Conservation (phyloP, 23 tunicate species). For the Pegea sp. region DNA sequence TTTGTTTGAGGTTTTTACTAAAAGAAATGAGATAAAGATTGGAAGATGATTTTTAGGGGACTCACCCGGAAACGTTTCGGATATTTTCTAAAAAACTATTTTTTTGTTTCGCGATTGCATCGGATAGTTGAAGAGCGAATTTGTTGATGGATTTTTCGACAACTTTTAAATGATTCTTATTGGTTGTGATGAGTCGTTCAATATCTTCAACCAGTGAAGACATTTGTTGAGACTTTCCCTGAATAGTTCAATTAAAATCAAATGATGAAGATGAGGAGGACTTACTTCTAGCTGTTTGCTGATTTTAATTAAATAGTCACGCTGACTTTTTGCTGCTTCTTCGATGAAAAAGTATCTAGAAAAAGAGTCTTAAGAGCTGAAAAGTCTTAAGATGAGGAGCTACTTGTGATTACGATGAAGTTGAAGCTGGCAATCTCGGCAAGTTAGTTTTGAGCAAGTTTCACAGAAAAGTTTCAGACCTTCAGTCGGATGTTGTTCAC, state of each 20-base stretch:
- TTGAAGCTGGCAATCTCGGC: conserved; percentile 86
- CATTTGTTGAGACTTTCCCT: too few relatives aligned
- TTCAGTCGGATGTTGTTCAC: conserved; percentile 41
- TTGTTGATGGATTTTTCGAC: too few relatives aligned
- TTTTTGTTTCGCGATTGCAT: too few relatives aligned
- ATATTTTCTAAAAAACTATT: too few relatives aligned
- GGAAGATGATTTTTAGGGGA: neutral
- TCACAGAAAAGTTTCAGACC: conserved; percentile 54
- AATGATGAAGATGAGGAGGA: too few relatives aligned
- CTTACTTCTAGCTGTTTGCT: conserved; percentile 14
- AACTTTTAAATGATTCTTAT: neutral
- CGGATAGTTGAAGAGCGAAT: too few relatives aligned
- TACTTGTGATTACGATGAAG: conserved; percentile 68
- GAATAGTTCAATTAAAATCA: too few relatives aligned
- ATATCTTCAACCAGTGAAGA: too few relatives aligned
- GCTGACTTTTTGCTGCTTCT: conserved; percentile 23
- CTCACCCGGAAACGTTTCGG: neutral
- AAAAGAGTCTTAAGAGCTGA: neutral
- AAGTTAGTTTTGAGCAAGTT: conserved; percentile 41
- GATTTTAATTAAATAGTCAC: conserved; percentile 1
- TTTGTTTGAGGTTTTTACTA: neutral
- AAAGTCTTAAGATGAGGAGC: neutral
- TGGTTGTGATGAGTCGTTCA: neutral
- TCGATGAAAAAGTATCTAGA: conserved; percentile 23
- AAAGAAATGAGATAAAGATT: neutral